Evolutionary conservation across 1,140 invertebrate species (phyloP), one percentile per base, ranked within the genome.

Genomic region (Brachionus calyciflorus): DNA sequence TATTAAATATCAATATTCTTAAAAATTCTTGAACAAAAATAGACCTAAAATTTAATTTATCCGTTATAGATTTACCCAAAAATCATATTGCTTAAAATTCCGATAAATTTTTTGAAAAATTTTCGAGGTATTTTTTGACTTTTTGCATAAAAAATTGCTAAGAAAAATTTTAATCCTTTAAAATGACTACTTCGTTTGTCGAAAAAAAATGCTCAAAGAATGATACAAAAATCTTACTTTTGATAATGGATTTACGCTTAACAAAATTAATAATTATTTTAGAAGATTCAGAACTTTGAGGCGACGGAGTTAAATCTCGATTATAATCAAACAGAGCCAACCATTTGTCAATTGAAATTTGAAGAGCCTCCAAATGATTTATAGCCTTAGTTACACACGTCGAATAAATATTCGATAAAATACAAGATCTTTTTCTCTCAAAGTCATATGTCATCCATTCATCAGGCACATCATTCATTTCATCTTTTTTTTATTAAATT

Each of bases 351-450:
- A 69, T 69, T 1, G 65, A 49, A 3, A 49, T n/a, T 17, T 69
- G 65, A 19, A 69, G 26, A 3, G 46, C 28, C 17, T 69, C 65
- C 0, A 69, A 12, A 49, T 69, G 65, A 30, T 69, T 69, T 12
- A 69, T 69, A 7, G 65, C 65, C 10, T 69, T 69, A 24, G 65
- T 69, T 9, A 69, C 65, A 69, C 65, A 69, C 19, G 65, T 69
- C 14, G 65, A 69, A 26, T 49, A 69, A 10, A 69, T 49, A 26
- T 49, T 48, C 7, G 44, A 49, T 17, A 69, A 17, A 30, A 69
- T 30, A 19, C 65, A 69, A 1, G 44, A 49, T 28, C 37, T 26
- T 30, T 49, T 69, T 33, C 46, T 40, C 10, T 68, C 40, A 68
- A 68, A 68, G 26, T 68, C 28, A n/a, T 68, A 68, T 9, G 19